phyloP scores from a whole-genome alignment of 2,888 invertebrate species.

The Andrena marginata region DNA sequence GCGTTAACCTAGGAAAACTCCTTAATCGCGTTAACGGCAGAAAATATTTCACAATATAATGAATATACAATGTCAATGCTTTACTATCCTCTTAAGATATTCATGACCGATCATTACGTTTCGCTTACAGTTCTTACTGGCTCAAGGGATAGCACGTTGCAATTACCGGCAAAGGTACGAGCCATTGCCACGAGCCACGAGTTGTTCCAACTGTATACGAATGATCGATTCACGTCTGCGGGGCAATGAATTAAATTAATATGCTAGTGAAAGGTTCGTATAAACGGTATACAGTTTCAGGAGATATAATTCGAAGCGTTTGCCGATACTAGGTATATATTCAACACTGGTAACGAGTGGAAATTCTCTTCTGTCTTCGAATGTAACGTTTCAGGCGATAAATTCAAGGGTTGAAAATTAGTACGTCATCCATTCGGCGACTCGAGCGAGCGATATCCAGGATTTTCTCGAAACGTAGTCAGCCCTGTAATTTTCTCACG shows the following conservation, averaged over 20 bases:
- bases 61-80: no score
- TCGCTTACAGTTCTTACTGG: neutral
- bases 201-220: slow-evolving; percentile 31
- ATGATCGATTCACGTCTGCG: slow-evolving; percentile 30
- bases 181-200: slow-evolving; percentile 14
- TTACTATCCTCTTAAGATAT: no score
- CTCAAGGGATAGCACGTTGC: neutral
- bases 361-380: neutral
- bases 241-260: slow-evolving; percentile 6
- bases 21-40: neutral
- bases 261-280: neutral
- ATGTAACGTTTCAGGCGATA: neutral
- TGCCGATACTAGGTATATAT: slow-evolving; percentile 40
- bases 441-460: neutral
- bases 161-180: neutral
- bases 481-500: slow-evolving; percentile 76
- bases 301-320: slow-evolving; percentile 27
- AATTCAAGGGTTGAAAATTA: slow-evolving; percentile 19
- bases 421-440: slow-evolving; percentile 28
- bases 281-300: slow-evolving; percentile 1
- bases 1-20: no score
- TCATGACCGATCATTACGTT: neutral
- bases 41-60: neutral
- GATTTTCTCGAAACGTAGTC: slow-evolving; percentile 46
- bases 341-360: neutral